phyloP scores from a whole-genome alignment of 1,140 invertebrate species.

The Elymnias hypermnestra region DNA sequence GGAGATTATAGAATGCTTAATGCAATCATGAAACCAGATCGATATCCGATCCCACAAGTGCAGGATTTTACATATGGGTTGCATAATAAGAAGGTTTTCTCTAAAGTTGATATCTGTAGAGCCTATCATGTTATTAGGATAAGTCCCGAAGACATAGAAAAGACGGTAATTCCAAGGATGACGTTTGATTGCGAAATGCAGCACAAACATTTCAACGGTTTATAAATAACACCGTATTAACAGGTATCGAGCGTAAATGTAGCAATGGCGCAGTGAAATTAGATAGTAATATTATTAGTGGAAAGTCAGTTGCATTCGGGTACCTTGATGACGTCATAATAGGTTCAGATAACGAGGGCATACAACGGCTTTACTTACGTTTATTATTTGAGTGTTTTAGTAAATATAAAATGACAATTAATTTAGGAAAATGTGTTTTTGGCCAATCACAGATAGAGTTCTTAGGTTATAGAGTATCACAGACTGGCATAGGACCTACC shows the following conservation, averaged over 20 bases:
- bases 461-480: too few relatives aligned
- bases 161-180: slow-evolving; percentile 8
- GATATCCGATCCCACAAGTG: not conserved
- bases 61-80: not conserved
- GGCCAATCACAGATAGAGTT: too few relatives aligned
- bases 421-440: too few relatives aligned
- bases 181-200: slow-evolving; percentile 4
- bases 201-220: slow-evolving; percentile 8
- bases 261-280: not conserved
- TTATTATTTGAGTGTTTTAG: too few relatives aligned
- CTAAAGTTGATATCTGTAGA: slow-evolving; percentile 1
- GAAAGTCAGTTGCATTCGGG: too few relatives aligned
- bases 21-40: not conserved
- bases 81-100: not conserved
- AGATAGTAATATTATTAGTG: not conserved
- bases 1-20: slow-evolving; percentile 5
- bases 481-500: too few relatives aligned
- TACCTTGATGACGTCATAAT: slow-evolving; percentile 8
- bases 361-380: too few relatives aligned
- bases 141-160: not conserved
- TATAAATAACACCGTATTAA: slow-evolving; percentile 2
- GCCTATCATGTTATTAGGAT: slow-evolving; percentile 6
- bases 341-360: not conserved
- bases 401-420: too few relatives aligned
- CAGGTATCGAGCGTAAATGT: not conserved